Conservation (phyloP, 1,140 invertebrate genomes). For the Neodiprion lecontei region DNA sequence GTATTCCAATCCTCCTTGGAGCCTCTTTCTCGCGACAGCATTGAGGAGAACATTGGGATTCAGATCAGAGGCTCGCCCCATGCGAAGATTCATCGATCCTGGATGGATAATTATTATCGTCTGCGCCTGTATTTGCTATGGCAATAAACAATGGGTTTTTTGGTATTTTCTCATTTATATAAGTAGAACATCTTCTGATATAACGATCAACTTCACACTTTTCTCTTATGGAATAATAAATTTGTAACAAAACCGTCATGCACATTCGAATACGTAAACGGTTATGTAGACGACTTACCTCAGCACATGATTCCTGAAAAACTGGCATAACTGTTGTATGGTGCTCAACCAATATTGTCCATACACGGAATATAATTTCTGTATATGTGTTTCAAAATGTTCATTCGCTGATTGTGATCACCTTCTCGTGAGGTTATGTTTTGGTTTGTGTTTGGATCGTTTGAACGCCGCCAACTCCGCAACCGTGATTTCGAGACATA, state of each 20-base stretch:
- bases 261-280: conserved; percentile 14
- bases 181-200: too few relatives aligned
- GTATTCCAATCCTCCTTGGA: conserved; percentile 64
- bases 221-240: conserved; percentile 10
- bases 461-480: too few relatives aligned
- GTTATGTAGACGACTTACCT: conserved; percentile 36
- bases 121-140: conserved; percentile 74
- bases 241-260: conserved; percentile 14
- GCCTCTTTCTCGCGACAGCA: conserved; percentile 79
- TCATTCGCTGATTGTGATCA: too few relatives aligned
- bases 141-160: conserved; percentile 31
- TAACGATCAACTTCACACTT: too few relatives aligned
- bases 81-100: conserved; percentile 86
- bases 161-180: conserved; percentile 9
- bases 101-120: conserved; percentile 94
- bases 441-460: too few relatives aligned
- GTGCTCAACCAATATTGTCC: background rate
- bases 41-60: conserved; percentile 86
- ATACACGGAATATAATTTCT: too few relatives aligned
- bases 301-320: conserved; percentile 54
- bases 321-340: conserved; percentile 46
- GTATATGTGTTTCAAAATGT: too few relatives aligned
- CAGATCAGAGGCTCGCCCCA: conserved; percentile 88
- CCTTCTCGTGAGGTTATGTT: too few relatives aligned
- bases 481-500: too few relatives aligned